Evolutionary conservation across 2,113 vertebrate species (phyloP).

Genomic region (Halcyon malimbica): DNA sequence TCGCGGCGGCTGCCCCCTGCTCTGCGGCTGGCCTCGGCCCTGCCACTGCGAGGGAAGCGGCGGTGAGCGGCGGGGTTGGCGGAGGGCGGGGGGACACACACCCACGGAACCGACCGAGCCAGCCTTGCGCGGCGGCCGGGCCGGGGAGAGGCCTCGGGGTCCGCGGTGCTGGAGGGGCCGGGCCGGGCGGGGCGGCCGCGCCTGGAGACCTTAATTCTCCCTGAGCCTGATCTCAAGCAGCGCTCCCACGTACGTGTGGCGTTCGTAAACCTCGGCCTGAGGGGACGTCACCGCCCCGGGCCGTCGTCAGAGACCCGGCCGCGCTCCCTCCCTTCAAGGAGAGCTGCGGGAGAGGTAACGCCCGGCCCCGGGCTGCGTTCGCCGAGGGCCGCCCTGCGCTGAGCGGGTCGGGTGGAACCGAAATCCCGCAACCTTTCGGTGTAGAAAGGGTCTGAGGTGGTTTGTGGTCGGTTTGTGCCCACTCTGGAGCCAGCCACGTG

Average conservation of each 20-base stretch:
- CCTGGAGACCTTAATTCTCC: not conserved
- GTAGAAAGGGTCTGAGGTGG: not conserved
- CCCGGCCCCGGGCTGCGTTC: not conserved
- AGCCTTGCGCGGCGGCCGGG: not conserved
- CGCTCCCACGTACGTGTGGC: not conserved
- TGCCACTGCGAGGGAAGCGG: not conserved
- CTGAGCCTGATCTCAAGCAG: not conserved
- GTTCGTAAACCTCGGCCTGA: not conserved
- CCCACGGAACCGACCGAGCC: too few species aligned
- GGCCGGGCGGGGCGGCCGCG: not conserved
- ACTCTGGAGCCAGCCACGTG: not conserved
- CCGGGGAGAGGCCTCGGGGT: not conserved
- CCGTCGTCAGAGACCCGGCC: too few species aligned
- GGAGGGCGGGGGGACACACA: too few species aligned
- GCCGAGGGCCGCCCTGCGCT: accelerated
- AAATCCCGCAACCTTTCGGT: accelerated
- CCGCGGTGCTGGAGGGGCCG: not conserved
- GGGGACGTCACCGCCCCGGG: not conserved
- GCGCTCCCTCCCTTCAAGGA: not conserved
- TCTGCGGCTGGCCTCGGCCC: not conserved
- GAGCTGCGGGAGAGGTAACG: not conserved
- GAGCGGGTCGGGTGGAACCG: not conserved
- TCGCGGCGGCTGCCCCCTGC: not conserved
- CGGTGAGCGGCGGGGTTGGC: not conserved
- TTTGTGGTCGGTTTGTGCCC: accelerated